Conservation (phyloP, 2,888 invertebrate species). For the Pristionchus maxplancki region DNA sequence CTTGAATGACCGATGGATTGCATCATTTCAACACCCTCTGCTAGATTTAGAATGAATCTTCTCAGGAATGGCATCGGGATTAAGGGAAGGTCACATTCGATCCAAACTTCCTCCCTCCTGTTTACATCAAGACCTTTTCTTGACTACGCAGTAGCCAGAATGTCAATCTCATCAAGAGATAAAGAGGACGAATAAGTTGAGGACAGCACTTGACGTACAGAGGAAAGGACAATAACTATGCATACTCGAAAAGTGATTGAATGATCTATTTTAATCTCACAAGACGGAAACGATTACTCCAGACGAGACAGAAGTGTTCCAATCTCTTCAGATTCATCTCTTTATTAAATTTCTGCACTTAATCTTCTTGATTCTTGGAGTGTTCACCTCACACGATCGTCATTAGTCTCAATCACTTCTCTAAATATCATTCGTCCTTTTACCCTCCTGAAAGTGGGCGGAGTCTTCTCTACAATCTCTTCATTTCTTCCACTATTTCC, state of each 20-base stretch:
- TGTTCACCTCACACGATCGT: background rate
- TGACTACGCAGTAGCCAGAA: background rate
- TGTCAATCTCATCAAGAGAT: background rate
- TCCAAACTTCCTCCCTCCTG: background rate
- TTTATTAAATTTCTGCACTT: background rate
- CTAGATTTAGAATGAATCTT: background rate
- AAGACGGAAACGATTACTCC: background rate
- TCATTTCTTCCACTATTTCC: background rate
- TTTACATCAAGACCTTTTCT: background rate
- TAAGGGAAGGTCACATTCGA: background rate
- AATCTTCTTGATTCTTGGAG: background rate
- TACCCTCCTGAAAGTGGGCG: background rate
- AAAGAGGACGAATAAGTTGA: background rate
- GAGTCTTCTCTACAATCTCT: background rate
- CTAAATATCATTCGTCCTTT: background rate
- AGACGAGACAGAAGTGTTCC: background rate
- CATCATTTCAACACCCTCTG: background rate
- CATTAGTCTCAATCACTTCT: background rate
- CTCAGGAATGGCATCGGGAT: background rate
- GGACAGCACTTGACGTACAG: background rate
- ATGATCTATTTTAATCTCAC: too few relatives aligned
- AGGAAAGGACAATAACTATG: background rate
- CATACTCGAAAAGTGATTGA: too few relatives aligned
- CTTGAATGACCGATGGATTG: background rate
- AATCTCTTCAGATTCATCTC: background rate